phyloP scores from a whole-genome alignment of 1,140 invertebrate genomes.

The Zaprionus taronus region DNA sequence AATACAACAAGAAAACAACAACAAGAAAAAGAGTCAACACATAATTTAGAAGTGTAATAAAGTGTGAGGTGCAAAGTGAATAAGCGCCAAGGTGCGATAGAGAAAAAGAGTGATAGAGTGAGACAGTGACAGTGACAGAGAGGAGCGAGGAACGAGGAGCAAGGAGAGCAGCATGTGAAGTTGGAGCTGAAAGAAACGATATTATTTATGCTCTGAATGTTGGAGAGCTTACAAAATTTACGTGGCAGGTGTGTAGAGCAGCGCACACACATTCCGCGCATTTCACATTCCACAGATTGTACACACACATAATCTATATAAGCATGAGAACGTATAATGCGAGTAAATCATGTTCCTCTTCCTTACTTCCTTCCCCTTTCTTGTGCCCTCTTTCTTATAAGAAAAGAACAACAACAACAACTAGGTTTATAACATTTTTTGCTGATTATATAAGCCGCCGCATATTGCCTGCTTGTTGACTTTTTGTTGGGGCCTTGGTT shows the following conservation, averaged over 20 bases:
- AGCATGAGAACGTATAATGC: slow-evolving; percentile 18
- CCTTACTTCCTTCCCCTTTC: background rate
- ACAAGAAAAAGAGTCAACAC: slow-evolving; percentile 5
- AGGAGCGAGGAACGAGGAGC: slow-evolving; percentile 23
- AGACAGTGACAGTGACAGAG: background rate
- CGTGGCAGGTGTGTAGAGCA: slow-evolving; percentile 76
- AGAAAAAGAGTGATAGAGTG: background rate
- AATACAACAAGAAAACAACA: slow-evolving; percentile 8
- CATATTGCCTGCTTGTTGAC: slow-evolving; percentile 41
- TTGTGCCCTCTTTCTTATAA: background rate
- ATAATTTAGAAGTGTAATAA: slow-evolving; percentile 29
- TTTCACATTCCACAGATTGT: slow-evolving; percentile 65
- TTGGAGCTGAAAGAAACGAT: slow-evolving; percentile 33
- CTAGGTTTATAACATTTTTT: slow-evolving; percentile 8
- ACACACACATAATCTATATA: slow-evolving; percentile 45
- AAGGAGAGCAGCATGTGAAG: slow-evolving; percentile 47
- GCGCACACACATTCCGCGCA: slow-evolving; percentile 6
- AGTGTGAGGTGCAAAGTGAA: slow-evolving; percentile 51
- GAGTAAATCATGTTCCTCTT: slow-evolving; percentile 26
- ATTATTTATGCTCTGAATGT: slow-evolving; percentile 56
- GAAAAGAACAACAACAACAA: background rate
- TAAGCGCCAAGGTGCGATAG: slow-evolving; percentile 24
- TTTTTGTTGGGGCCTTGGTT: slow-evolving; percentile 43
- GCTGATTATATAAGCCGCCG: slow-evolving; percentile 69
- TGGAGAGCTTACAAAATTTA: slow-evolving; percentile 66